These are phyloP conservation scores for Nymphicus hollandicus DNA, from an alignment of 2,113 vertebrate species.

Conservation along the genomic window DNA sequence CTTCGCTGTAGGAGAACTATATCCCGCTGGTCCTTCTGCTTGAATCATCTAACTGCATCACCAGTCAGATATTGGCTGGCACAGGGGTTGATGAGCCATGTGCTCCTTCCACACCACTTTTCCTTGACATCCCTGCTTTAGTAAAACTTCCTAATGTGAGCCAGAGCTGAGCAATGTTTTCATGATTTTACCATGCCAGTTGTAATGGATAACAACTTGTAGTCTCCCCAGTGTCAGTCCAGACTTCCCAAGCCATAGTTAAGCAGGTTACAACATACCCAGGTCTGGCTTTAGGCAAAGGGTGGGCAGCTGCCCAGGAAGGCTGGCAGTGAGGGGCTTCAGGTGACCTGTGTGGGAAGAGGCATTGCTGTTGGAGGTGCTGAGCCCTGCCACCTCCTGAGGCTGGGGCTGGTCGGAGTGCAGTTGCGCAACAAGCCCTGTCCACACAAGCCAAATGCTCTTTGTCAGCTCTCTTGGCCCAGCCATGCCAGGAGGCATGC, in stretches of 20 bases:
- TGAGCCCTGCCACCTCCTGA: background rate
- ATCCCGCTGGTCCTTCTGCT: background rate
- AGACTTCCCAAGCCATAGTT: background rate
- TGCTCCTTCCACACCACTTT: background rate
- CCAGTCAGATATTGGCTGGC: background rate
- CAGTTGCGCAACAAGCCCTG: background rate
- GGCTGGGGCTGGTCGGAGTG: background rate
- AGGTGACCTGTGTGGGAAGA: fast-evolving
- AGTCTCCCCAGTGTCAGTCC: background rate
- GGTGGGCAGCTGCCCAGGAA: background rate
- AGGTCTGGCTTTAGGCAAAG: background rate
- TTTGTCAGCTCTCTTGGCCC: background rate
- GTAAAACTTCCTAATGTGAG: background rate
- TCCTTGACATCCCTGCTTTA: background rate
- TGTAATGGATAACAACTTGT: background rate
- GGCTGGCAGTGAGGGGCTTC: background rate
- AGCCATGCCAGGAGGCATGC: background rate
- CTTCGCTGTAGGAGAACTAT: background rate
- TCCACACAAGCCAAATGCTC: background rate
- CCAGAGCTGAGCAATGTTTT: background rate
- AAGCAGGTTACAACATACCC: background rate
- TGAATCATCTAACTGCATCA: background rate
- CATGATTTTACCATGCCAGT: fast-evolving
- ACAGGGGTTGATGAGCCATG: background rate
- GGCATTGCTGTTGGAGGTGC: fast-evolving